These are phyloP conservation scores for Budorcas taxicolor DNA, from an alignment of 2,113 vertebrate genomes.

Conservation along the genomic window DNA sequence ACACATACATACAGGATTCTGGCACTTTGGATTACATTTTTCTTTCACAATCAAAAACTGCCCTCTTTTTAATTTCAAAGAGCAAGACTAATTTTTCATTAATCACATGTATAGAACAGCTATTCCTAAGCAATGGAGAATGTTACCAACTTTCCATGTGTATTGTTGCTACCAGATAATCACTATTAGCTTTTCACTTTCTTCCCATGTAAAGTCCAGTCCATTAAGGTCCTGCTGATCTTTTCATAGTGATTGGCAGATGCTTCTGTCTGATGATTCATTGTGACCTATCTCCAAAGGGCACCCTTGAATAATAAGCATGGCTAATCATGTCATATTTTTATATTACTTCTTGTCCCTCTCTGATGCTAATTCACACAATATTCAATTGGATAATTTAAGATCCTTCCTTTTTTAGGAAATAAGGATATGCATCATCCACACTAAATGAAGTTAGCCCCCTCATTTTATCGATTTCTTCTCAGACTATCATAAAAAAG, in stretches of 20 bases:
- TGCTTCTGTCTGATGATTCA: background rate
- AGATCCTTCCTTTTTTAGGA: background rate
- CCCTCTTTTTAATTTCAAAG: background rate
- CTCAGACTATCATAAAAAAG: background rate
- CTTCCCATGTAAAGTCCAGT: background rate
- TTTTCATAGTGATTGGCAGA: background rate
- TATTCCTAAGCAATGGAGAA: background rate
- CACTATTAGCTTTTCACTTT: background rate
- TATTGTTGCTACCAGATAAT: background rate
- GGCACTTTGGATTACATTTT: background rate
- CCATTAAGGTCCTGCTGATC: background rate
- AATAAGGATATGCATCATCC: too few species aligned
- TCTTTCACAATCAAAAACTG: background rate
- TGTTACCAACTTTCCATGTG: background rate
- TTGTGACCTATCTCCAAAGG: background rate
- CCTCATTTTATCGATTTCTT: background rate
- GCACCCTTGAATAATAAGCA: background rate
- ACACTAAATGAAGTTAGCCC: background rate
- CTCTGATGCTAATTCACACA: background rate
- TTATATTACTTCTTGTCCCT: background rate
- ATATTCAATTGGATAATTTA: background rate
- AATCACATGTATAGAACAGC: background rate
- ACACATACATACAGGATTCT: background rate
- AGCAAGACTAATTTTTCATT: background rate
- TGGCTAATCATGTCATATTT: background rate